Conservation (phyloP, 2,888 invertebrate genomes). For the Operophtera brumata region DNA sequence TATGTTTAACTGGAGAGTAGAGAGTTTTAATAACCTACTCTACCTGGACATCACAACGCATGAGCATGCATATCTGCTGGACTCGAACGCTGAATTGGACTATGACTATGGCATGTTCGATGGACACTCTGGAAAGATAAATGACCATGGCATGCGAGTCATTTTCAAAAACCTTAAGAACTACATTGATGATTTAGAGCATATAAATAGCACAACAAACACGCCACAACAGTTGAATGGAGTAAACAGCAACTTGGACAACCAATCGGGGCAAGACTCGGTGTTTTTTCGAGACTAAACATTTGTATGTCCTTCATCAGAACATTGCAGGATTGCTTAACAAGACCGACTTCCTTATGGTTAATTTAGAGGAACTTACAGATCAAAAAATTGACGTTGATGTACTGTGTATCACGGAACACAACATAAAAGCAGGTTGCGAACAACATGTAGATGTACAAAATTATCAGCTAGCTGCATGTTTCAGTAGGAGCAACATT, state of each 20-base stretch:
- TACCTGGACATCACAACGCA: constrained; percentile 7
- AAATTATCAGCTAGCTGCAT: constrained; percentile 4
- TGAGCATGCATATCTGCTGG: constrained; percentile 13
- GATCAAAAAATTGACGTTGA: neutral
- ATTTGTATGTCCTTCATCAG: constrained; percentile 2
- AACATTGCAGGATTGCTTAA: constrained; percentile 1
- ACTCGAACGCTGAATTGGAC: neutral
- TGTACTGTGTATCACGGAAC: constrained; percentile 1
- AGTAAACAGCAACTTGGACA: no score
- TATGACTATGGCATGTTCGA: neutral
- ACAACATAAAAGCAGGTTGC: neutral
- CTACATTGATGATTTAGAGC: no score
- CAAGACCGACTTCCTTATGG: neutral
- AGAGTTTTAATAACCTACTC: no score
- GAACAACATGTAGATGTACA: neutral
- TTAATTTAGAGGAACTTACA: neutral
- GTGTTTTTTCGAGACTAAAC: constrained; percentile 2
- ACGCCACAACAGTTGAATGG: no score
- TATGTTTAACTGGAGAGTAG: constrained; percentile 20
- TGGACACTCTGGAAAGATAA: neutral
- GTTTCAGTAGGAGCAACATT: constrained; percentile 7
- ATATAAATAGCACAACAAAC: no score
- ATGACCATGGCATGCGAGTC: neutral
- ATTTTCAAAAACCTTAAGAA: neutral
- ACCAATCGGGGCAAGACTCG: neutral